These are phyloP conservation scores for Lichenostomus cassidix DNA, from an alignment of 2,113 vertebrate species.

Conservation along the genomic window DNA sequence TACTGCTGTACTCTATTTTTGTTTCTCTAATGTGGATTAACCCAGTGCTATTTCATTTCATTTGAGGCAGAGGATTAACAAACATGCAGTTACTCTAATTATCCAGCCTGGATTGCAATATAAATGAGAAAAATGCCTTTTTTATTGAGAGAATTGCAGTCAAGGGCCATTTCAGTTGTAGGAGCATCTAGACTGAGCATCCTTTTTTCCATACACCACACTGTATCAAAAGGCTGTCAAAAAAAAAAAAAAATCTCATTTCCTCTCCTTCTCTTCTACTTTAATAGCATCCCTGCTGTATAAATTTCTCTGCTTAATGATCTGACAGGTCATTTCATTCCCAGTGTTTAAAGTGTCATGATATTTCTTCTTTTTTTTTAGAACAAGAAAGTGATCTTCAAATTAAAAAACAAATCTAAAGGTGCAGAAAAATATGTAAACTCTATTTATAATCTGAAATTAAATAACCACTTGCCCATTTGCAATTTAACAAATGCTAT, in stretches of 20 bases:
- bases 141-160: background rate
- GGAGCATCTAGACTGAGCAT: background rate
- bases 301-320: background rate
- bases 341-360: background rate
- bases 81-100: background rate
- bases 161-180: background rate
- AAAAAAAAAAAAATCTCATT: background rate
- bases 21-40: background rate
- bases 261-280: background rate
- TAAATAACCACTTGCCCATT: background rate
- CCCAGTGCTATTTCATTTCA: background rate
- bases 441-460: background rate
- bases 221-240: background rate
- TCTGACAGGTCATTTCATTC: background rate
- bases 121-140: background rate
- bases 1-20: background rate
- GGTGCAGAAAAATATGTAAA: background rate
- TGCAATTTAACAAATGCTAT: background rate
- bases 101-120: background rate
- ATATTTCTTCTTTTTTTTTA: background rate
- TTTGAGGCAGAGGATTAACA: background rate
- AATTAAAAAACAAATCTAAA: background rate
- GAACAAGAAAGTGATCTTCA: background rate
- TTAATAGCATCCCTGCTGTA: background rate
- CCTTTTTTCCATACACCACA: background rate